Evolutionary conservation across 1,140 invertebrate species (phyloP).

Genomic region (Cyclina sinensis): DNA sequence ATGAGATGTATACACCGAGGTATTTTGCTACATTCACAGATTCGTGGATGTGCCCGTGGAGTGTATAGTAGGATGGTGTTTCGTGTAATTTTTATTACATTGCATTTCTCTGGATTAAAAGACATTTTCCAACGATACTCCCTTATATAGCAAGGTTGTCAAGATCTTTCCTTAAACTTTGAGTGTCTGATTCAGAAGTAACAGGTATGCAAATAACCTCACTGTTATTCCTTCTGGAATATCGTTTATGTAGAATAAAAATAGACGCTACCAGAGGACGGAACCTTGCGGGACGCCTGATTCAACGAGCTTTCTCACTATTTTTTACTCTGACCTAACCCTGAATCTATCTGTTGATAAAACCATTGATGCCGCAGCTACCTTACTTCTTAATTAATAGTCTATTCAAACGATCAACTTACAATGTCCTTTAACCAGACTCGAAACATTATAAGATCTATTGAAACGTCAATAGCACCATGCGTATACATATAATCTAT

Average conservation of each 20-base stretch:
- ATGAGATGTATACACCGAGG: conserved; percentile 4
- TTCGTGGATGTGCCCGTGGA: conserved; percentile 20
- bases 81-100: conserved; percentile 12
- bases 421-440: no score
- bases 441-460: no score
- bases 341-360: no score
- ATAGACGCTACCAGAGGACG: not conserved
- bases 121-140: conserved; percentile 14
- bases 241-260: conserved; percentile 29
- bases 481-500: no score
- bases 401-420: no score
- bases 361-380: no score
- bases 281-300: conserved; percentile 1
- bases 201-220: conserved; percentile 6
- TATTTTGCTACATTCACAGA: conserved; percentile 40
- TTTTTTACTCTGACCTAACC: no score
- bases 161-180: conserved; percentile 7
- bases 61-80: conserved; percentile 12
- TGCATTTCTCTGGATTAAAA: conserved; percentile 37
- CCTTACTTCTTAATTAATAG: no score
- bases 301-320: no score
- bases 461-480: no score
- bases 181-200: not conserved
- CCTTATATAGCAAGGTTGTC: not conserved
- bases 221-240: not conserved